phyloP scores from a whole-genome alignment of 1,140 invertebrate genomes.

The Acyrthosiphon pisum region DNA sequence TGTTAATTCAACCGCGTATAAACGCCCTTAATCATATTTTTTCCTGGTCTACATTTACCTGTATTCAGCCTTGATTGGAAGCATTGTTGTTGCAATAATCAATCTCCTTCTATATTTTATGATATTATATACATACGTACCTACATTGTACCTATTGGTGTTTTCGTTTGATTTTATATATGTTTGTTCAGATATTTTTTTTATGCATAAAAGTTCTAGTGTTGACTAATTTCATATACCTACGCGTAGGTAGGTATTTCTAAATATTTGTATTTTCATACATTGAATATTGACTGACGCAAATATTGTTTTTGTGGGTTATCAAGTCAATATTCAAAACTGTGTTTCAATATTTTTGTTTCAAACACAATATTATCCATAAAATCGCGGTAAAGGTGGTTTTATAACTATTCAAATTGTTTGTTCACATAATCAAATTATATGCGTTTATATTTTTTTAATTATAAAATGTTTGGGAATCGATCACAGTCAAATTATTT shows the following conservation, averaged over 20 bases:
- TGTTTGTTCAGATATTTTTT: background rate
- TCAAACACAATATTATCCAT: background rate
- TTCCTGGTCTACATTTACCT: background rate
- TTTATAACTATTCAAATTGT: background rate
- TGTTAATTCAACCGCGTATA: background rate
- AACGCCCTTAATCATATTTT: background rate
- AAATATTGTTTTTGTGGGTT: background rate
- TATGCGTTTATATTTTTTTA: background rate
- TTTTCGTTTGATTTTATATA: background rate
- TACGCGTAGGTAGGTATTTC: background rate
- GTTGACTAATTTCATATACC: background rate
- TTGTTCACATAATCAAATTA: background rate
- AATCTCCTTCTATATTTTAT: background rate
- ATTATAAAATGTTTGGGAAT: background rate
- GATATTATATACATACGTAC: background rate
- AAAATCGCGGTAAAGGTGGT: background rate
- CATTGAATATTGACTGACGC: background rate
- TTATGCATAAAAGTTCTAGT: background rate
- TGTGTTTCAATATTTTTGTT: background rate
- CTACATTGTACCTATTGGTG: background rate
- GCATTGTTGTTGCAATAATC: background rate
- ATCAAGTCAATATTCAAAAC: background rate
- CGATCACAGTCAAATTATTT: background rate
- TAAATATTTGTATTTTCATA: background rate
- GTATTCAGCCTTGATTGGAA: background rate